Conservation (phyloP, 2,797 vertebrate species). For the Chiroxiphia lanceolata region DNA sequence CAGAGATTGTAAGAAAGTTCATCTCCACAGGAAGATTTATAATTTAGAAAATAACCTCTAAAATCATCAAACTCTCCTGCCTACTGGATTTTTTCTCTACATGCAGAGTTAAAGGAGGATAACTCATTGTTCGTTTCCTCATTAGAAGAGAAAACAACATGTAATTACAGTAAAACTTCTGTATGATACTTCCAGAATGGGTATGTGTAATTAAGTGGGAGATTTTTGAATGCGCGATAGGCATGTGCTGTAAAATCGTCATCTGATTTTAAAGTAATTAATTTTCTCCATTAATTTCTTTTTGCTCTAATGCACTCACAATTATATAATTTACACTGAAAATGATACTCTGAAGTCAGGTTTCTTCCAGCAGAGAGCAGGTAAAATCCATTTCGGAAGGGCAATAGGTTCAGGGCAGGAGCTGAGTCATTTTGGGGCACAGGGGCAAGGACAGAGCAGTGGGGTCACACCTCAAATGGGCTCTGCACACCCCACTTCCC, state of each 20-base stretch:
- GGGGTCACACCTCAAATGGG: not conserved
- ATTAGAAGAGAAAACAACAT: not conserved
- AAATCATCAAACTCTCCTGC: not conserved
- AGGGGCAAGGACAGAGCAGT: not conserved
- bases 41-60: slow-evolving; percentile 24
- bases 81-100: not conserved
- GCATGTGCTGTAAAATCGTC: not conserved
- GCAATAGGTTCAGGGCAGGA: not conserved
- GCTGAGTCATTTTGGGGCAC: accelerated
- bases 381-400: not conserved
- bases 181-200: not conserved
- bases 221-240: not conserved
- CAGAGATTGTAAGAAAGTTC: slow-evolving; percentile 1
- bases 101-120: not conserved
- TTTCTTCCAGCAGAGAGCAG: not conserved
- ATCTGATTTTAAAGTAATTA: not conserved
- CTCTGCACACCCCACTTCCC: accelerated
- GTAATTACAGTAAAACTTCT: not conserved
- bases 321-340: not conserved
- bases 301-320: not conserved
- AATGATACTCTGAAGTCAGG: not conserved
- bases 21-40: not conserved
- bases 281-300: not conserved
- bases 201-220: not conserved
- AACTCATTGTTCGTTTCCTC: not conserved